Conservation (phyloP, 1,140 invertebrate genomes). For the Linepithema humile region DNA sequence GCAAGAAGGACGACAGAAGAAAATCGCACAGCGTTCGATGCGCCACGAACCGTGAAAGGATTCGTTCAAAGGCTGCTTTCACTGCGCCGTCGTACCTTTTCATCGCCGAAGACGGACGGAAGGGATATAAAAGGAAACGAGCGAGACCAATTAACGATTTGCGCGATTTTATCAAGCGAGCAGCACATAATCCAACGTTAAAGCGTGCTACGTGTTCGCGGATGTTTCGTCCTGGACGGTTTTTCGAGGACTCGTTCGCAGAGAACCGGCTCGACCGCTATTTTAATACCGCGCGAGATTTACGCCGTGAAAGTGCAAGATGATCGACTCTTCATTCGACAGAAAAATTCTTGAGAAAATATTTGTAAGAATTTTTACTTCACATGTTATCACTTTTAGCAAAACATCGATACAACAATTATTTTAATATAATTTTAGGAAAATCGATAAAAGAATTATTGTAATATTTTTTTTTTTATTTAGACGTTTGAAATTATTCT, state of each 20-base stretch:
- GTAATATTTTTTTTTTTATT: background rate
- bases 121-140: conserved; percentile 36
- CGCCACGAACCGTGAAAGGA: conserved; percentile 55
- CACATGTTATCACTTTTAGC: background rate
- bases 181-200: conserved; percentile 16
- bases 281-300: conserved; percentile 11
- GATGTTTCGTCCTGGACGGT: conserved; percentile 3
- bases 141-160: conserved; percentile 64
- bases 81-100: conserved; percentile 21
- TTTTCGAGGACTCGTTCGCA: background rate
- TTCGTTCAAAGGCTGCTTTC: conserved; percentile 45
- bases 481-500: background rate
- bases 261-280: conserved; percentile 19
- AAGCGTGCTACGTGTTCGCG: background rate
- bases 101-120: conserved; percentile 40
- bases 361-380: background rate
- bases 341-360: background rate
- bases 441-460: background rate
- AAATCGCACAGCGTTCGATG: conserved; percentile 47
- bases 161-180: conserved; percentile 56
- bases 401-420: background rate
- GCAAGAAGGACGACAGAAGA: conserved; percentile 41
- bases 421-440: background rate
- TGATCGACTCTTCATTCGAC: background rate
- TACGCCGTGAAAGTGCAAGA: background rate